Base-by-base conservation (phyloP, 2,888 invertebrate species). In the Autographa pulchrina region DNA sequence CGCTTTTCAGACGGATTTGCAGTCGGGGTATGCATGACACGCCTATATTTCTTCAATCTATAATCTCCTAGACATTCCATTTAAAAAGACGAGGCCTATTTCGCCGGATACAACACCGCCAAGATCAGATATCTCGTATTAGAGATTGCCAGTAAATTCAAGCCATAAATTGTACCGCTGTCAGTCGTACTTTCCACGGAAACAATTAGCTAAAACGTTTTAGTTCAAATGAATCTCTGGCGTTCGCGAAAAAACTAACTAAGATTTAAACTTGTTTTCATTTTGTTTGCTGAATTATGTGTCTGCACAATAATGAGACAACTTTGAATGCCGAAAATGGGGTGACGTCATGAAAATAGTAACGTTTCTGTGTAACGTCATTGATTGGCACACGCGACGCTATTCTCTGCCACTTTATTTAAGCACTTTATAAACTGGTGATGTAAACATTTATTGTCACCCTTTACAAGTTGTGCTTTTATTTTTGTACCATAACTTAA, bases 151-250 rank as follows among this genome's bases (percentile, higher is more conserved):
- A 61, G 43, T 52, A 52, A 71, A 68, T 68, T 67, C 20, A 1
- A 35, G 25, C 60, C 20, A 76, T 80, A 71, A 68, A 80, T 77
- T 63, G 62, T 65, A 52, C 67, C 72, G 65, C 65, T 71, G 65
- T 62, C 71, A 75, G 77, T 48, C 60, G 56, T 75, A 62, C 62
- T 65, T 75, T 65, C 65, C 62, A 61, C 31, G 62, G 35, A 35
- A 63, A 63, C 71, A 77, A 80, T 80, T 80, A 77, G 80, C 62
- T 77, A 71, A 76, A 80, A 80, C 62, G 52, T 11, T 75, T 62
- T 41, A 56, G 16, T 67, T 77, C 31, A 32, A 71, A 71, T 43
- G n/a, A 67, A 68, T 43, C 58, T 56, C 20, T 70, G 18, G 14
- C 16, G 48, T 11, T 31, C 2, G 7, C 48, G 74, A 74, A 75